phyloP scores from a whole-genome alignment of 2,113 vertebrate species.

The Tangachromis dhanisi region DNA sequence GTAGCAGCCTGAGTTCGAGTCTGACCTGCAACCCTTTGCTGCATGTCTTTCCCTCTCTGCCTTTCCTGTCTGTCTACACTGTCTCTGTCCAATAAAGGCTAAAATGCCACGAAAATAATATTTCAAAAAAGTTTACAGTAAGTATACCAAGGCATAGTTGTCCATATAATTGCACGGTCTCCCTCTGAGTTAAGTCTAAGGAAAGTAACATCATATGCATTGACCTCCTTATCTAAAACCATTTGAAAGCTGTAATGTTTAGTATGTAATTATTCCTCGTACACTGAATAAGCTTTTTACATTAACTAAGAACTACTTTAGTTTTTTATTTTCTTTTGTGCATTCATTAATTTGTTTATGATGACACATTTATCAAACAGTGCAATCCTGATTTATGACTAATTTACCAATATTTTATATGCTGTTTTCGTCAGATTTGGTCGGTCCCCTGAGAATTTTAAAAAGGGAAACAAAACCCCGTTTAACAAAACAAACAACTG shows the following conservation, averaged over 20 bases:
- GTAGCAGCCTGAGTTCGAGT: fast-evolving
- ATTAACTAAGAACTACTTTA: not conserved
- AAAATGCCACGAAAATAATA: not conserved
- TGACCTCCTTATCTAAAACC: not conserved
- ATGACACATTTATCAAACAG: not conserved
- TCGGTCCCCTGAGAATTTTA: not conserved
- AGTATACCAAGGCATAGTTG: not conserved
- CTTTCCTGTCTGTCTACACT: not conserved
- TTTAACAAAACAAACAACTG: not conserved
- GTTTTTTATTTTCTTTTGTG: not conserved
- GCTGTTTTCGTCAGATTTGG: not conserved
- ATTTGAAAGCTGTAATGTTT: not conserved
- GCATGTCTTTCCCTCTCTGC: not conserved
- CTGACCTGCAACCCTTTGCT: not conserved
- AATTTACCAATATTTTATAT: not conserved
- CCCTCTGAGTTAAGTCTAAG: not conserved
- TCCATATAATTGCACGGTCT: not conserved
- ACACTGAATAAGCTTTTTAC: not conserved
- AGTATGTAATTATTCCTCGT: not conserved
- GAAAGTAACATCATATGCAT: not conserved
- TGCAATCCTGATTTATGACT: not conserved
- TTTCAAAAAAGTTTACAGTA: not conserved
- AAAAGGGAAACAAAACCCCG: not conserved
- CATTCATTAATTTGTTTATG: not conserved
- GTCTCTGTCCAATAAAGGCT: not conserved